Evolutionary conservation across 2,888 invertebrate genomes (phyloP), one percentile per base, ranked within the genome.

Genomic region (Drosophila differens): DNA sequence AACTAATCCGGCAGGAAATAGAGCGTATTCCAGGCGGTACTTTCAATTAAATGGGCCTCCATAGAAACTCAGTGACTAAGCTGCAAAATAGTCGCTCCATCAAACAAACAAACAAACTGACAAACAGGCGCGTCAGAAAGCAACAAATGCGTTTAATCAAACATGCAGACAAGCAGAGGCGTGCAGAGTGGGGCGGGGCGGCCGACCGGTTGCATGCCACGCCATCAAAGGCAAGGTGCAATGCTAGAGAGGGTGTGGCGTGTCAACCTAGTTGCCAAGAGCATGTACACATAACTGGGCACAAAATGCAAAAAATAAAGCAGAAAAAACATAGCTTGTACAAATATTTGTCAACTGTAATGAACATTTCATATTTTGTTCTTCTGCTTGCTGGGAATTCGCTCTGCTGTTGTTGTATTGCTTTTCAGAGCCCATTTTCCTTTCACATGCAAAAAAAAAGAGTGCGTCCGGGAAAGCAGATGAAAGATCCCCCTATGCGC

Each of bases 301-400:
- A 76, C 76, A 74, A 81, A 82, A 77, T 81, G 81, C 79, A 80
- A 70, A 70, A 74, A 28, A 75, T 58, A 53, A 69, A 75, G 58
- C 49, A 70, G 49, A 52, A 81, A 74, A 66, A 78, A 76, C 72
- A 76, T 76, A 83, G 85, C 77, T 72, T 79, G 70, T 63, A 87
- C 77, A 88, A 88, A 88, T 88, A 90, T 88, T 88, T 88, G 91
- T 86, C 89, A 88, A 89, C 90, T 89, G 87, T 88, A 88, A 88
- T 88, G 87, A 88, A 88, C 87, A 87, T 86, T 90, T 88, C 90
- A 90, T 89, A 88, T 86, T 90, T 85, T 71, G 74, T 70, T 77
- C 79, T 68, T 74, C 52, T 39, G 57, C 59, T 71, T 64, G 53
- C 64, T 63, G 65, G 61, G 41, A 49, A 66, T 54, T 62, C 55